Percentiles rank a stretch among this genome's conserved stretches.
phyloP scores from a whole-genome alignment of 1,140 invertebrate species.

The Pteromalus puparum region DNA sequence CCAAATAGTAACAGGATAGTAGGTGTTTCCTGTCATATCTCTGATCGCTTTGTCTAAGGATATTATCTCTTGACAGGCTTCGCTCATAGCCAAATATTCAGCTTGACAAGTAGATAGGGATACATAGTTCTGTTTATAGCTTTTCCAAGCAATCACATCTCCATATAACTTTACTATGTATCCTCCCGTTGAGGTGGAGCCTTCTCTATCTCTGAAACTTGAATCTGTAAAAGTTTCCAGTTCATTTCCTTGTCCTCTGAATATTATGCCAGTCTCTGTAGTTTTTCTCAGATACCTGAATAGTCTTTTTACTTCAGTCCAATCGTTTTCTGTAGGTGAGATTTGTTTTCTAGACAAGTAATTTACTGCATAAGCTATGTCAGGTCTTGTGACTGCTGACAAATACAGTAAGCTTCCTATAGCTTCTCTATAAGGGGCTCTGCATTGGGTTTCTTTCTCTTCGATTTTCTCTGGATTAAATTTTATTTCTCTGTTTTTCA shows the following conservation, averaged over 20 bases:
- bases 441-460: neutral
- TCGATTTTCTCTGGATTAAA: slow-evolving; percentile 43
- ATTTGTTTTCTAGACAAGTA: neutral
- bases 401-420: slow-evolving; percentile 6
- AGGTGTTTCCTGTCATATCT: slow-evolving; percentile 45
- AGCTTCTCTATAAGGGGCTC: neutral
- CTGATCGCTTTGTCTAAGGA: slow-evolving; percentile 54
- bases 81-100: slow-evolving; percentile 62
- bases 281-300: neutral
- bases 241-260: neutral
- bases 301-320: neutral
- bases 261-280: neutral
- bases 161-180: slow-evolving; percentile 48
- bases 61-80: slow-evolving; percentile 58
- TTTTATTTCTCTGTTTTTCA: slow-evolving; percentile 45
- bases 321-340: neutral
- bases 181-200: slow-evolving; percentile 10
- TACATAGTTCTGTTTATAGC: slow-evolving; percentile 58
- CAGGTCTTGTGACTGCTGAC: neutral
- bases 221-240: neutral
- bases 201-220: slow-evolving; percentile 1
- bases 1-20: slow-evolving; percentile 32
- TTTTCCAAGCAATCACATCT: slow-evolving; percentile 57
- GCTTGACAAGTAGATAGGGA: slow-evolving; percentile 62
- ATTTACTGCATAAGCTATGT: slow-evolving; percentile 6